Evolutionary conservation across 2,797 vertebrate genomes (phyloP), one percentile per base, ranked within the genome.

Genomic region (Liparis tanakae): DNA sequence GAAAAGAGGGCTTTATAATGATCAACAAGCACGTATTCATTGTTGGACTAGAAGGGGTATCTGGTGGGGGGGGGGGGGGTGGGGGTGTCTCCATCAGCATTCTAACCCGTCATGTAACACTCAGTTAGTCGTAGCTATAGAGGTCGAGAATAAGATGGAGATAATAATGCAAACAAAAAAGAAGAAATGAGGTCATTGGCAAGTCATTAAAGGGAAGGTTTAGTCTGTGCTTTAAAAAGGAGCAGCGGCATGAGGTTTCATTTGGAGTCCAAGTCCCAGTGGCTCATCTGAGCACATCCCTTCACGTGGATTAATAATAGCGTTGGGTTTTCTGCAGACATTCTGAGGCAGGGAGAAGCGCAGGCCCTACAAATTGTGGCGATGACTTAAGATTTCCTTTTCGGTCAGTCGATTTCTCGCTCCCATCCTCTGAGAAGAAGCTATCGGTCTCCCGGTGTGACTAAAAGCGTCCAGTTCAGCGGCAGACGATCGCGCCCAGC

Each of bases 391-490:
- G 55, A 55, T 62, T 44, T 18, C 39, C 17, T 51, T 10, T 10
- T 75, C 54, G 20, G 14, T 55, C 56, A 10, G 17, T 50, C 15
- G 7, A 56, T 80, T 46, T 56, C 63, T 44, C 57, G 41, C 54
- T 15, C 34, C 53, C 37, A 15, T 54, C 43, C 18, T 72, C 18
- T 39, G 13, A 68, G 77, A 81, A 71, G 56, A 82, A 60, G 59
- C 20, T 18, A 66, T 66, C 67, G 51, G 76, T 78, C 37, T 70
- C 72, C 71, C 56, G 34, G 20, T 69, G 67, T 67, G 67, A 67
- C 81, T 84, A 82, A 70, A 74, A 74, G 33, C 13, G 51, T 71
- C 22, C 69, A 44, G 36, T 30, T 7, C 25, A 39, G 44, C n/a
- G 55, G 34, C 56, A 55, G 39, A 77, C 56, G 18, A 70, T 10